phyloP scores from a whole-genome alignment of 2,113 vertebrate species.

The Daboia siamensis region DNA sequence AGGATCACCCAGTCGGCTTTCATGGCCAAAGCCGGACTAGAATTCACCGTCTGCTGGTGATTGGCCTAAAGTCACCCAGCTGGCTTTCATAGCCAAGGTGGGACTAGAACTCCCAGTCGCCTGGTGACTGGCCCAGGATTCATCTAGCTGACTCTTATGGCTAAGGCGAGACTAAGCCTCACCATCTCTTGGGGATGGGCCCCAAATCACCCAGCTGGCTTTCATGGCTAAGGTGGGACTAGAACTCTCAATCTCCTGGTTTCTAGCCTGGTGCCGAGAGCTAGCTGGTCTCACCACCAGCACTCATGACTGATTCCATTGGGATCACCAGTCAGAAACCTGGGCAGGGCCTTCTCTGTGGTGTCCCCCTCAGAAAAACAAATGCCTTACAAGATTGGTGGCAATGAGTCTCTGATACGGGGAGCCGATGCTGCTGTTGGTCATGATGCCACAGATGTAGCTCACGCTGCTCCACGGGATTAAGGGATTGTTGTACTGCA shows the following conservation, averaged over 20 bases:
- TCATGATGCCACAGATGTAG: slow-evolving; percentile 72
- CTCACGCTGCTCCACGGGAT: slow-evolving; percentile 56
- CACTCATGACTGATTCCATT: not conserved
- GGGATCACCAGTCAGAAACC: not conserved
- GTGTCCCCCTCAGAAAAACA: not conserved
- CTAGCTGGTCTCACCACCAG: too few relatives aligned
- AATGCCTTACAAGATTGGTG: slow-evolving; percentile 62
- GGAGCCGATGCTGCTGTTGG: slow-evolving; percentile 19
- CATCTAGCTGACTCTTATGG: not conserved
- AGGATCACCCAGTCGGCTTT: not conserved
- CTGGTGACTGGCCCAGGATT: not conserved
- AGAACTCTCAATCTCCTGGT: too few relatives aligned
- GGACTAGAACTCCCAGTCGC: not conserved
- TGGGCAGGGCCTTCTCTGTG: not conserved
- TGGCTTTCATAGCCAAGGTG: not conserved
- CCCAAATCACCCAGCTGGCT: not conserved
- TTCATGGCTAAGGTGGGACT: not conserved
- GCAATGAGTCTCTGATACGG: slow-evolving; percentile 61
- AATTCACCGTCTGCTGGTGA: not conserved
- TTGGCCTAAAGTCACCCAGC: not conserved
- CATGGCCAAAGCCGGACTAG: not conserved
- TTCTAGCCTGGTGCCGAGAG: too few relatives aligned
- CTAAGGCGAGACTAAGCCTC: not conserved
- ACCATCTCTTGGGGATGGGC: not conserved
- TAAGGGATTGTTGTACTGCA: slow-evolving; percentile 74